Base-by-base conservation (phyloP, 2,888 invertebrate genomes). In the Corbicula japonica region DNA sequence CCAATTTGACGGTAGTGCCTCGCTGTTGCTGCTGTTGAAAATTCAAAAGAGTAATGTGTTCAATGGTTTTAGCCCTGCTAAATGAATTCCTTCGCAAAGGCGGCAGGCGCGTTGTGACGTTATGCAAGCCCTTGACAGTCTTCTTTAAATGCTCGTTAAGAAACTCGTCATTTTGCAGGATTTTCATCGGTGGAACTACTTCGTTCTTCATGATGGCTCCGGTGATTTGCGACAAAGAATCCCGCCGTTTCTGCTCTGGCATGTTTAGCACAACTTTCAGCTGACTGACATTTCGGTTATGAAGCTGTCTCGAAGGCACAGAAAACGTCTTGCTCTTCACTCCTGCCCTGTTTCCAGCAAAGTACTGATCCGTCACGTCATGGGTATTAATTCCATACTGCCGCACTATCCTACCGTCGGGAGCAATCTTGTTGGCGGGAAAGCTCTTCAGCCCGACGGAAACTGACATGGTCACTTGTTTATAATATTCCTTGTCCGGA, bases 171-270 rank as follows among this genome's bases (percentile, higher is more conserved):
- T 80, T 63, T 21, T 71, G 60, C 10, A 76, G 60, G 28, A 72
- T 61, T 5, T 28, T 35, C 4, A 58, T 12, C 3, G 75, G 50
- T 21, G 80, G 80, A 18, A 62, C 75, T 3, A 80, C 66, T 48
- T 80, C 80, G 35, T 80, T 80, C 23, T 68, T 54, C 6, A 80
- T 61, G 15, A 80, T 76, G 12, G 80, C 75, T 5, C 75, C 72
- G 8, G 80, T 63, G 23, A 80, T 68, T 10, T 80, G 71, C 15
- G 75, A 52, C 23, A 80, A 50, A 0, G 80, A 75, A n/a, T 50
- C 58, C 12, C 23, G 41, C 4, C 79, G 50, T 46, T 79, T 56
- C 4, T 56, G 38, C 1, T 66, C 62, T 2, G 80, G 72, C 68
- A 76, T 71, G 28, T 56, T 58, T 26, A 80, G 50, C 21, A 76